Base-by-base conservation (phyloP, 1,140 invertebrate genomes). In the Arctopsyche grandis region DNA sequence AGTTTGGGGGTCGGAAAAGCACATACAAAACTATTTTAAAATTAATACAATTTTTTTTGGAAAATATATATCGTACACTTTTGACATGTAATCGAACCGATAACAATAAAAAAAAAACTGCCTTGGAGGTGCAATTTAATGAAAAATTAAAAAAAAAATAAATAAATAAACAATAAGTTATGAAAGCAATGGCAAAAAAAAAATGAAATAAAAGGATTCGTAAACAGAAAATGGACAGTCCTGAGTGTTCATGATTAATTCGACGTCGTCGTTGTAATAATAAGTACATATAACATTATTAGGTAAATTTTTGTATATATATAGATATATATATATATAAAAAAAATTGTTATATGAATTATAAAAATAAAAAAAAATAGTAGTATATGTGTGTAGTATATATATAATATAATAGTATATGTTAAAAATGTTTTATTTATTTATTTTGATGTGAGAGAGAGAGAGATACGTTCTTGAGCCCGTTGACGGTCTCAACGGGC, bases 131-230 rank as follows among this genome's bases (percentile, higher is more conserved):
- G 81, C 79, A 80, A 58, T 71, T 77, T 48, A 78, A 80, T 80
- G 78, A 71, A 81, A 75, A 78, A 24, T 79, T 44, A 79, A 38
- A 56, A 76, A 76, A 66, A 22, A 81, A 66, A 21, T 1, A 81
- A 79, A 70, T 75, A 29, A 78, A 78, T 78, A 78, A 48, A 73
- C 4, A 29, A 75, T 48, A 77, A 77, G 44, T 26, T 69, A 77
- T 77, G 75, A 80, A 82, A 82, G 81, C 81, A 80, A 82, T 75
- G 79, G 81, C 81, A 82, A 82, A 82, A 80, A 58, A 82, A 75
- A 60, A 80, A 19, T 38, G 43, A 79, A 79, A 79, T 79, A 79
- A 81, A 75, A 48, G 69, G 44, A 71, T 69, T 81, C 58, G 78
- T 79, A 63, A 78, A 77, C 76, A 79, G 69, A 79, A 76, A 82